phyloP scores from a whole-genome alignment of 1,140 invertebrate species.

The Akabosia matsudoensis region DNA sequence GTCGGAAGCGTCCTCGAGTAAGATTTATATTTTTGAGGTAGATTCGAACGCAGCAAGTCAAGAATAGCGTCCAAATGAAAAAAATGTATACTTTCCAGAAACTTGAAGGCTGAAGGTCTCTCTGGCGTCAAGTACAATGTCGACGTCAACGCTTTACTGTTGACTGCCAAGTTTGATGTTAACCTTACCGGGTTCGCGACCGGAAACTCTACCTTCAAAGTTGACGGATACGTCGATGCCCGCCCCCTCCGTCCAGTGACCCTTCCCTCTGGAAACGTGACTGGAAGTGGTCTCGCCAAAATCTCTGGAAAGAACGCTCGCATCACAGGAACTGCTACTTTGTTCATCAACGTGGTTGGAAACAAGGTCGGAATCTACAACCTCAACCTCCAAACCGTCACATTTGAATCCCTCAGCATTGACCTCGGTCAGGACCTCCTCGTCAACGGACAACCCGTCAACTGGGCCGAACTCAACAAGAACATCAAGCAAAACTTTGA shows the following conservation, averaged over 20 bases:
- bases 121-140: not conserved
- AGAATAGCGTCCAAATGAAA: no score
- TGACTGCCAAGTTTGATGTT: no score
- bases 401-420: not conserved
- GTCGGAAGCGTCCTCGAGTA: not conserved
- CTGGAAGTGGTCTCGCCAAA: not conserved
- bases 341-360: not conserved
- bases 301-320: not conserved
- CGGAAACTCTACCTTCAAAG: no score
- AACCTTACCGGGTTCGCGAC: no score
- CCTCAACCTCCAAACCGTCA: not conserved
- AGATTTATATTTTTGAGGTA: no score
- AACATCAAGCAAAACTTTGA: slow-evolving; percentile 8
- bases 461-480: not conserved
- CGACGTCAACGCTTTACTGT: no score
- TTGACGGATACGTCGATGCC: not conserved
- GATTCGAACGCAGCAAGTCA: no score
- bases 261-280: not conserved
- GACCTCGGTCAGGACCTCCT: not conserved
- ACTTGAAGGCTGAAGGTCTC: not conserved
- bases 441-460: not conserved
- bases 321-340: not conserved
- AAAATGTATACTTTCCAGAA: no score
- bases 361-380: not conserved
- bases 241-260: not conserved